Percentiles rank a stretch among this genome's conserved stretches.
These are phyloP conservation scores for Cyphomyrmex costatus DNA, from an alignment of 1,140 invertebrate genomes.

Conservation along the genomic window DNA sequence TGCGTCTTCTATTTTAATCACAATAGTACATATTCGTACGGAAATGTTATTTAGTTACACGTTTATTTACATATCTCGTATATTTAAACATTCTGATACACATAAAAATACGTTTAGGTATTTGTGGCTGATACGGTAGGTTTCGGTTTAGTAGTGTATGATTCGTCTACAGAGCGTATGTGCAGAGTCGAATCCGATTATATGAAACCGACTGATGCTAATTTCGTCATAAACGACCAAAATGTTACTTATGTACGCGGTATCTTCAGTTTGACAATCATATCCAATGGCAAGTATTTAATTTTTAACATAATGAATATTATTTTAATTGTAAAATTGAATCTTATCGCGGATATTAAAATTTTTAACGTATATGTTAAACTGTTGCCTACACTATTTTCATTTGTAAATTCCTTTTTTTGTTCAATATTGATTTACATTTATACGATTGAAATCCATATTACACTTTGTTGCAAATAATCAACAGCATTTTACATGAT, in stretches of 20 bases:
- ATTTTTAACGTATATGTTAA: not conserved
- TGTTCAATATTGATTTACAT: not conserved
- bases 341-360: not conserved
- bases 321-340: not conserved
- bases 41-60: not conserved
- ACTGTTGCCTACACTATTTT: not conserved
- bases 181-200: not conserved
- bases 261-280: not conserved
- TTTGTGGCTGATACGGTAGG: not conserved
- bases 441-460: not conserved
- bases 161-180: not conserved
- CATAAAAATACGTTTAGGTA: not conserved
- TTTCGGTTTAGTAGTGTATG: not conserved
- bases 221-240: not conserved
- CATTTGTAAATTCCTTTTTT: not conserved
- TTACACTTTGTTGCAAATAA: not conserved
- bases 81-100: not conserved
- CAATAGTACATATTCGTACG: not conserved
- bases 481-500: not conserved
- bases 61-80: not conserved
- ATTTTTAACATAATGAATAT: not conserved
- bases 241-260: not conserved
- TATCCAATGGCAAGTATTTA: not conserved
- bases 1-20: not conserved
- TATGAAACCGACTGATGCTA: not conserved